A percentile compares a stretch with the other conserved stretches of the same genome.
Conservation (phyloP, 2,797 vertebrate genomes). For the Aselliscus stoliczkanus region DNA sequence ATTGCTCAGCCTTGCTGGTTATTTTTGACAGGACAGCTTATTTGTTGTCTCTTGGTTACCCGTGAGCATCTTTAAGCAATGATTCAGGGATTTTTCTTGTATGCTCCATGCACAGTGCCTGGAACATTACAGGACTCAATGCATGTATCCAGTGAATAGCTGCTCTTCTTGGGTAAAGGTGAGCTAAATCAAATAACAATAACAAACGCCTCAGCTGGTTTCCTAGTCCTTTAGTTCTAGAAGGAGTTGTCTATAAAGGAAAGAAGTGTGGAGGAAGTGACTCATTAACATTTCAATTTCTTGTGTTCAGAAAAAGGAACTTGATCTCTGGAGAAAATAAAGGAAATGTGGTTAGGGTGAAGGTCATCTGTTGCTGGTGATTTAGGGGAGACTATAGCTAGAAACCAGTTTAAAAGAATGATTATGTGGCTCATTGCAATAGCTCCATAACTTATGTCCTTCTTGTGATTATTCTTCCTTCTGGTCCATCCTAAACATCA, state of each 20-base stretch:
- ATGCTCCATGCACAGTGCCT: not conserved
- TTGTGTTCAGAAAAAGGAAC: conserved; percentile 1
- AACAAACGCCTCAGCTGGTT: not conserved
- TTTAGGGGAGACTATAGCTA: not conserved
- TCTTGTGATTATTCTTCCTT: not conserved
- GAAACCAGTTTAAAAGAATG: not conserved
- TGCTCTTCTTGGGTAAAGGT: not conserved
- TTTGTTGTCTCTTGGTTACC: not conserved
- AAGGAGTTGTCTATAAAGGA: not conserved
- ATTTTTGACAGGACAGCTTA: not conserved
- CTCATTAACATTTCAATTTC: not conserved
- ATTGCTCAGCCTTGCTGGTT: not conserved
- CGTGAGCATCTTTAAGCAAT: not conserved
- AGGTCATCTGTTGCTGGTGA: not conserved
- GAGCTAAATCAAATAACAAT: not conserved
- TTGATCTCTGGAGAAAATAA: conserved; percentile 8
- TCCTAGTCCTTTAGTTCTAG: not conserved
- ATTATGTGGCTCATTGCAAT: not conserved
- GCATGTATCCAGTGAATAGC: not conserved
- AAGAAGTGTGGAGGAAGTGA: not conserved
- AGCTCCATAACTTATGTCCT: not conserved
- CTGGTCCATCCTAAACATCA: not conserved
- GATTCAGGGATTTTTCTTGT: not conserved
- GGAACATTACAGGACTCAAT: not conserved
- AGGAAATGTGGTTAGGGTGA: not conserved